Evolutionary conservation across 92 coral and sea anemone genomes (phyloP).

Genomic region (Bergia puertoricense): DNA sequence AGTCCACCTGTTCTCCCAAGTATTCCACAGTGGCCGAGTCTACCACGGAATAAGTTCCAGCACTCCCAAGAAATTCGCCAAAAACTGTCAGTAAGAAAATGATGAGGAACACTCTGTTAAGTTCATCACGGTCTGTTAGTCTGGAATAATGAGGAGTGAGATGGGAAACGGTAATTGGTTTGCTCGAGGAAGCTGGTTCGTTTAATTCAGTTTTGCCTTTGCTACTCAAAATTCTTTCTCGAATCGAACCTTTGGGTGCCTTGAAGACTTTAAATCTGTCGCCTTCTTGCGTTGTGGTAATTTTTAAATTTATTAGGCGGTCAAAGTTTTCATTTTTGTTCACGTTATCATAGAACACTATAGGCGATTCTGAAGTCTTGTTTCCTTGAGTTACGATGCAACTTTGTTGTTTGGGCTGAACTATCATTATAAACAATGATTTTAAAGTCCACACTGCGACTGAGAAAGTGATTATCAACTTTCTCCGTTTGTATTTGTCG

Average conservation of each 20-base stretch:
- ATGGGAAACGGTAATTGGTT: conserved; percentile 22
- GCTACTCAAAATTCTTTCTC: not conserved
- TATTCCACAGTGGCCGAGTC: conserved; percentile 57
- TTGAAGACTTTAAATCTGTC: no score
- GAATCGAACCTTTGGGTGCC: not conserved
- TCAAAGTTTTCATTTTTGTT: not conserved
- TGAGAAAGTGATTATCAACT: conserved; percentile 47
- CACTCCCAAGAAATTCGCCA: conserved; percentile 54
- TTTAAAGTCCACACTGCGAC: conserved; percentile 50
- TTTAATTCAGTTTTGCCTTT: not conserved
- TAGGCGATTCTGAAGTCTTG: conserved; percentile 26
- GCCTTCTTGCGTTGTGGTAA: not conserved
- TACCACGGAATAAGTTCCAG: conserved; percentile 50
- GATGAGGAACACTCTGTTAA: conserved; percentile 48
- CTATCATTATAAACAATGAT: conserved; percentile 48
- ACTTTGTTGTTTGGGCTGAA: conserved; percentile 49
- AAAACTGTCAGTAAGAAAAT: conserved; percentile 44
- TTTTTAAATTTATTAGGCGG: not conserved
- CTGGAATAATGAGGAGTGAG: conserved; percentile 49
- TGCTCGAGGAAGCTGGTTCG: conserved; percentile 12
- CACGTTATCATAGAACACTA: conserved; percentile 37
- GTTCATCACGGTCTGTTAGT: conserved; percentile 47
- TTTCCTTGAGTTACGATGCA: conserved; percentile 43
- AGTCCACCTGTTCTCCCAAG: conserved; percentile 46
- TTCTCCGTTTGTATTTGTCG: conserved; percentile 50